Evolutionary conservation across 2,797 vertebrate species (phyloP).

Genomic region (Tenualosa ilisha): DNA sequence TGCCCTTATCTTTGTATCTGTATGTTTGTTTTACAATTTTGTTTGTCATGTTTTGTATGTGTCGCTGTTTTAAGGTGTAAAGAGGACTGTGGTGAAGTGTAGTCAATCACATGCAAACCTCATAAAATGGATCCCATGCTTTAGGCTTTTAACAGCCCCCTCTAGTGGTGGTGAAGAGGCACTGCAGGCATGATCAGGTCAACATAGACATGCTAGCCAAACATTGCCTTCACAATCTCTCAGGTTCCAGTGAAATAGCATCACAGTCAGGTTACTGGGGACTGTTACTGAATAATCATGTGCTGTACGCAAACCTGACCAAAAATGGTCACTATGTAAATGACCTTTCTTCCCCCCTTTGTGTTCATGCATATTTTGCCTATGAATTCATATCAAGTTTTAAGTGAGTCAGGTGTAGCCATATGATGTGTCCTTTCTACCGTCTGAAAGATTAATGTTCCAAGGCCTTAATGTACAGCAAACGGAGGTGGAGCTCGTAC

Average conservation of each 20-base stretch:
- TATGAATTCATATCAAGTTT: neutral
- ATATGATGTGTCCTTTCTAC: neutral
- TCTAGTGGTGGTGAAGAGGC: neutral
- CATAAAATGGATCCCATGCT: constrained; percentile 7
- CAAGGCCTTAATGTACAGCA: neutral
- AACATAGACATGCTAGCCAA: neutral
- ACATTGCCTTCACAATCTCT: constrained; percentile 16
- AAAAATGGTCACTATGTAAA: neutral
- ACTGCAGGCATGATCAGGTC: neutral
- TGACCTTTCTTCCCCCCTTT: neutral
- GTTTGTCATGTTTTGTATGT: neutral
- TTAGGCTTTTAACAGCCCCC: neutral
- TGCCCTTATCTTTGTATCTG: neutral
- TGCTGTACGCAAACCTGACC: neutral
- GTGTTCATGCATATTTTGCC: neutral
- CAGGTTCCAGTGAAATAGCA: neutral
- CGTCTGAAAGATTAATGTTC: neutral
- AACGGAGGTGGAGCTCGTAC: neutral
- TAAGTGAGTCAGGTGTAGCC: neutral
- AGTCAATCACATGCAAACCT: neutral
- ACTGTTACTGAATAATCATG: constrained; percentile 2
- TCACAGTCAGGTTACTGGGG: neutral
- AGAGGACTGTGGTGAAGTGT: neutral
- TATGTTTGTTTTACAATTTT: neutral
- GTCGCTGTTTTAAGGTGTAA: neutral